phyloP scores from a whole-genome alignment of 2,113 vertebrate genomes.

The Carettochelys insculpta region DNA sequence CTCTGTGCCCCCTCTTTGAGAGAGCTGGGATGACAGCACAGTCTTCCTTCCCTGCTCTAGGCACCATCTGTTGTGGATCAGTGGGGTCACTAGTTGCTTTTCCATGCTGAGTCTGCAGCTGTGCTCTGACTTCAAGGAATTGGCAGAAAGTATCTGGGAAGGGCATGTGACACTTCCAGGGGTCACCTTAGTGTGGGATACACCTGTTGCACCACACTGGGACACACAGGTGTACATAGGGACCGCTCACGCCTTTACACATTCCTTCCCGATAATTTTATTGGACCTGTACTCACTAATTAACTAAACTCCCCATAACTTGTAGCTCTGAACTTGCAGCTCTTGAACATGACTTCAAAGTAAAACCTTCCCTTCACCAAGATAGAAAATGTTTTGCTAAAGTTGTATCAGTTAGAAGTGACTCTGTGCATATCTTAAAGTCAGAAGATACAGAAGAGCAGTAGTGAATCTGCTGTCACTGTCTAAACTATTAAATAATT shows the following conservation, averaged over 20 bases:
- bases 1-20: no score
- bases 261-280: constrained; percentile 16
- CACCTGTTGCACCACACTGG: neutral
- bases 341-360: neutral
- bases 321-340: constrained; percentile 28
- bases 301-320: constrained; percentile 55
- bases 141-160: no score
- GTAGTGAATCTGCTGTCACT: constrained; percentile 47
- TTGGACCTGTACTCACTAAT: constrained; percentile 50
- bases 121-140: no score
- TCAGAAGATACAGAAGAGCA: constrained; percentile 22
- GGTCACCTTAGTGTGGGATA: neutral
- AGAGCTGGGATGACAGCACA: no score
- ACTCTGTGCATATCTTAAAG: constrained; percentile 53
- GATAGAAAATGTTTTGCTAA: constrained; percentile 2
- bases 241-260: neutral
- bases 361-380: constrained; percentile 34
- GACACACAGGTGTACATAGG: neutral
- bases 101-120: no score
- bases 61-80: no score
- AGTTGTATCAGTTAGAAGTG: constrained; percentile 61
- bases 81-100: no score
- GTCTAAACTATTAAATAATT: constrained; percentile 59
- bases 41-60: no score
- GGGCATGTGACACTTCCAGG: no score